Percentiles rank a stretch among this genome's conserved stretches.
Evolutionary conservation across 2,113 vertebrate genomes (phyloP).

Genomic region (Felis chaus): DNA sequence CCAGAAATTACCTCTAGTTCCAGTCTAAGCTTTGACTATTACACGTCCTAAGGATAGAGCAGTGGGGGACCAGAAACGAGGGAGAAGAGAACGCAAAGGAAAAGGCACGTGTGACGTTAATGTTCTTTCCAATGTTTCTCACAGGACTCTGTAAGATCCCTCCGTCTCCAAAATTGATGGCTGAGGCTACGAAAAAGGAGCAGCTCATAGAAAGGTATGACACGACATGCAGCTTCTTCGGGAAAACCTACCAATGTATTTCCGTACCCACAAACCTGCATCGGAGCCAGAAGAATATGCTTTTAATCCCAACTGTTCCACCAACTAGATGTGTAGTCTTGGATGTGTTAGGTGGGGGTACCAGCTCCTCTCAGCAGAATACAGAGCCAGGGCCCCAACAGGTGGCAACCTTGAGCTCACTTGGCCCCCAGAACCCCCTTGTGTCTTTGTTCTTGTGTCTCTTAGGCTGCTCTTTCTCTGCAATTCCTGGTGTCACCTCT

Average conservation of each 20-base stretch:
- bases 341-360: rapidly evolving
- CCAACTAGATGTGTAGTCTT: neutral
- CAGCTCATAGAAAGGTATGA: constrained; percentile 71
- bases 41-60: neutral
- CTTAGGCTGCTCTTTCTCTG: neutral
- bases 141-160: constrained; percentile 83
- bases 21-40: neutral
- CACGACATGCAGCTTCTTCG: neutral
- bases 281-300: too few species aligned
- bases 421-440: too few species aligned
- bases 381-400: neutral
- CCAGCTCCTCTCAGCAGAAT: neutral
- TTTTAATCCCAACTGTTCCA: neutral
- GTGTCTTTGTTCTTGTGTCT: neutral
- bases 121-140: neutral
- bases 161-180: constrained; percentile 77
- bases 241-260: neutral
- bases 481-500: neutral
- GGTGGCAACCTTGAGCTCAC: neutral
- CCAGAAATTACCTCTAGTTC: neutral
- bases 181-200: constrained; percentile 72
- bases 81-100: neutral
- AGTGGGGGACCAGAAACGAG: neutral
- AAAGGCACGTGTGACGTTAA: neutral
- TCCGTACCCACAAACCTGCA: neutral